Percentiles rank a stretch among this genome's conserved stretches.
These are phyloP conservation scores for Clarias pachynema DNA, from an alignment of 2,797 vertebrate species.

Conservation along the genomic window DNA sequence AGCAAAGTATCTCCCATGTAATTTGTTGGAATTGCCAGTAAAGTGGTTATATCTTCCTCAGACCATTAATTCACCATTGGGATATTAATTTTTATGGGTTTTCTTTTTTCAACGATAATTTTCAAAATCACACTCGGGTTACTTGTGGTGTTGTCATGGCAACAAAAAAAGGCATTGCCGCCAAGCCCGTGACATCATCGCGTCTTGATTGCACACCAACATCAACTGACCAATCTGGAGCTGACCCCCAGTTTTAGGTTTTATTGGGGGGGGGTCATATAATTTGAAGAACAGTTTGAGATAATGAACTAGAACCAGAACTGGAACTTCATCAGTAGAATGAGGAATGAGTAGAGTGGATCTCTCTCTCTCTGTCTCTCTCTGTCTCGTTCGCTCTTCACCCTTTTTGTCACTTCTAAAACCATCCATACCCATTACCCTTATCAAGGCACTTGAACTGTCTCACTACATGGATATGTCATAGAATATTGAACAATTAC, in stretches of 20 bases:
- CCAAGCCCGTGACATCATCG: conserved; percentile 1
- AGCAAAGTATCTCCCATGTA: conserved; percentile 14
- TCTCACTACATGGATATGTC: neutral
- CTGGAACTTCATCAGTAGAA: neutral
- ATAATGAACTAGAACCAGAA: neutral
- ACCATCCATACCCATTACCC: no score
- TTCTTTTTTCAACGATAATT: neutral
- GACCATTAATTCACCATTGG: conserved; percentile 20
- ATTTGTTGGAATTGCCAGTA: conserved; percentile 10
- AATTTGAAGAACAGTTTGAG: neutral
- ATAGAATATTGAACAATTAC: neutral
- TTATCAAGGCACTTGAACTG: no score
- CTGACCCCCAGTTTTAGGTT: neutral
- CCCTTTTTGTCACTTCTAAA: no score
- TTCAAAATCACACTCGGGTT: neutral
- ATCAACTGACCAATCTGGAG: neutral
- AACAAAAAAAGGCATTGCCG: neutral
- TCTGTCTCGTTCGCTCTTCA: no score
- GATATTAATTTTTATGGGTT: conserved; percentile 20
- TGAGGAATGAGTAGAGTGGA: neutral
- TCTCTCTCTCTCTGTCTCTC: neutral
- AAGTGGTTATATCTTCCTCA: conserved; percentile 27
- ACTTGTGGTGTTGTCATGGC: conserved; percentile 2
- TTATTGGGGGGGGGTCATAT: no score
- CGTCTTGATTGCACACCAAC: no score